Evolutionary conservation across 2,888 invertebrate species (phyloP).

Genomic region (Brenthis daphne): DNA sequence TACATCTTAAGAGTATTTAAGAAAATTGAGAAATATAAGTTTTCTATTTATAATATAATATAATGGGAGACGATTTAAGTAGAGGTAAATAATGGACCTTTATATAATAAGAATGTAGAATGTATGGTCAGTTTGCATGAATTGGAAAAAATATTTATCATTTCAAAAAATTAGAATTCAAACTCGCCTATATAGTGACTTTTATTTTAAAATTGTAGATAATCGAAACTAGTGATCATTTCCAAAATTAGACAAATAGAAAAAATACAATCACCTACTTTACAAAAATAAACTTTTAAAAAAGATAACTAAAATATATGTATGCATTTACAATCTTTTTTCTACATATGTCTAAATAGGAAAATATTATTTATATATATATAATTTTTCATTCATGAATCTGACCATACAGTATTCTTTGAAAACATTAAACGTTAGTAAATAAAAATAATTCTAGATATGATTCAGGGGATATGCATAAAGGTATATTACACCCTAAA

Average conservation of each 20-base stretch:
- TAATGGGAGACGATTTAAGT: conserved; percentile 2
- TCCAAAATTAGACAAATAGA: not conserved
- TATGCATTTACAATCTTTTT: too few species aligned
- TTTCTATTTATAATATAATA: conserved; percentile 15
- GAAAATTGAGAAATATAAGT: conserved; percentile 9
- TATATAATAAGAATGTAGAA: conserved; percentile 8
- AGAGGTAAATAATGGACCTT: conserved; percentile 15
- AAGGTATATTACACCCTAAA: conserved; percentile 63
- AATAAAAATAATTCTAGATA: conserved; percentile 29
- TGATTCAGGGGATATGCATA: conserved; percentile 42
- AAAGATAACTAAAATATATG: too few species aligned
- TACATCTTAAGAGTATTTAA: conserved; percentile 13
- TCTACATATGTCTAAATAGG: not conserved
- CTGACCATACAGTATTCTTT: conserved; percentile 13
- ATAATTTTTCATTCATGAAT: not conserved
- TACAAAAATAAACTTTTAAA: conserved; percentile 1
- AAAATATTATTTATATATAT: not conserved
- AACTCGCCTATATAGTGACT: not conserved
- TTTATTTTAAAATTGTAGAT: not conserved
- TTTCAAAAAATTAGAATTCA: not conserved
- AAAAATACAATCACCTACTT: conserved; percentile 3
- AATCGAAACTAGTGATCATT: not conserved
- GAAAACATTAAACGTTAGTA: not conserved
- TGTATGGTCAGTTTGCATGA: conserved; percentile 11
- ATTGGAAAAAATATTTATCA: conserved; percentile 10